A percentile compares a stretch with the other conserved stretches of the same genome.
Evolutionary conservation across 2,113 vertebrate genomes (phyloP).

Genomic region (Serinus canaria): DNA sequence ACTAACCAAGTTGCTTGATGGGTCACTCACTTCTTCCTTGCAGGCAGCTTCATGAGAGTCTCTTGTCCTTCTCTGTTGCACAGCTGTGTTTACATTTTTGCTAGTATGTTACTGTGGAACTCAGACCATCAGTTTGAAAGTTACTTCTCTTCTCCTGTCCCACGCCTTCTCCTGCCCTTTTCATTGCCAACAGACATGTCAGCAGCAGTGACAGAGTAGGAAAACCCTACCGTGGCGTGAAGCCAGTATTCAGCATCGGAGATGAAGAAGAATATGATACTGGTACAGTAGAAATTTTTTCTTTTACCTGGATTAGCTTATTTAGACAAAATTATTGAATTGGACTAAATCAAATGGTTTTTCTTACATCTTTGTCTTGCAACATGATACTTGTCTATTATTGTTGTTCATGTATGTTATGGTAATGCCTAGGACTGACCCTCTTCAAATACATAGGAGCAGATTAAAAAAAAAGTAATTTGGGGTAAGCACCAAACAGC

Average conservation of each 20-base stretch:
- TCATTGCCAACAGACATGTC: constrained; percentile 81
- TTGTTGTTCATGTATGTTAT: not conserved
- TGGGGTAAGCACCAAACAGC: not conserved
- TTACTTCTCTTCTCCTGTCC: not conserved
- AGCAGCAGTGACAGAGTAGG: constrained; percentile 97
- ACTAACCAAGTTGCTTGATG: constrained; percentile 43
- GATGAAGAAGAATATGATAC: constrained; percentile 98
- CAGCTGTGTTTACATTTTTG: constrained; percentile 9
- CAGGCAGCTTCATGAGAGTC: constrained; percentile 16
- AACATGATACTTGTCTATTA: not conserved
- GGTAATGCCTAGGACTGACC: not conserved
- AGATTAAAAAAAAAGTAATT: not conserved
- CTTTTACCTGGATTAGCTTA: not conserved
- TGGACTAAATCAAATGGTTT: not conserved
- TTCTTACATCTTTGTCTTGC: not conserved
- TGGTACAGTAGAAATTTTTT: constrained; percentile 72
- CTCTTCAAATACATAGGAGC: not conserved
- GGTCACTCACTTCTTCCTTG: constrained; percentile 34
- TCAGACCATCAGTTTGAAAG: not conserved
- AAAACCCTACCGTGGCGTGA: constrained; percentile 95
- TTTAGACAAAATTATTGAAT: not conserved
- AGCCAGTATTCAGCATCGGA: constrained; percentile 97
- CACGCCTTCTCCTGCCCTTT: not conserved
- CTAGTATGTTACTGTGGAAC: not conserved
- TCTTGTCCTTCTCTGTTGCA: not conserved